phyloP scores from a whole-genome alignment of 1,140 invertebrate species.

The Drosophila cardini region DNA sequence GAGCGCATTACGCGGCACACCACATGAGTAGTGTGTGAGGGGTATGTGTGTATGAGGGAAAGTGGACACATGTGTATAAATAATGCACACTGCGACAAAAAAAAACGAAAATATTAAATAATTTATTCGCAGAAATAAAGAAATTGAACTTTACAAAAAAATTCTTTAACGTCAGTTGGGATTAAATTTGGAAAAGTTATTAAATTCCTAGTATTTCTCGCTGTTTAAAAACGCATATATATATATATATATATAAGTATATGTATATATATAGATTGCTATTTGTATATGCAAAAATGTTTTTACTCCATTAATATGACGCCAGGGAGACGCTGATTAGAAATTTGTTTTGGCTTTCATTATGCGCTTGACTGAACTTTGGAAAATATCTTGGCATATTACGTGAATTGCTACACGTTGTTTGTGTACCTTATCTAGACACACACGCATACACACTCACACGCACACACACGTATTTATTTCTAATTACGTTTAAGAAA shows the following conservation, averaged over 20 bases:
- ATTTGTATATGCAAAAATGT: slow-evolving; percentile 11
- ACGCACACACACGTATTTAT: slow-evolving; percentile 14
- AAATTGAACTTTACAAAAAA: not conserved
- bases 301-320: slow-evolving; percentile 17
- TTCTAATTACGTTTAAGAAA: slow-evolving; percentile 33
- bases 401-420: slow-evolving; percentile 34
- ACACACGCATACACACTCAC: slow-evolving; percentile 30
- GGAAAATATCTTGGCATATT: slow-evolving; percentile 34
- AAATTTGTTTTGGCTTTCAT: slow-evolving; percentile 47
- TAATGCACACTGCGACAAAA: slow-evolving; percentile 21
- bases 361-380: slow-evolving; percentile 45
- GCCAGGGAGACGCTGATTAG: slow-evolving; percentile 40
- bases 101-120: not conserved
- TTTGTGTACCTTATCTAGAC: slow-evolving; percentile 35
- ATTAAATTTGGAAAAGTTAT: not conserved
- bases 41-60: too few relatives aligned
- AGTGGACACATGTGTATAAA: slow-evolving; percentile 12
- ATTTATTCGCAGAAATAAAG: not conserved
- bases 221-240: not conserved
- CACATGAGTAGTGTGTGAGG: not conserved
- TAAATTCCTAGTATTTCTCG: slow-evolving; percentile 3
- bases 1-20: slow-evolving; percentile 5
- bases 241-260: not conserved
- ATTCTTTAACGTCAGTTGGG: too few relatives aligned
- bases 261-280: not conserved